phyloP scores from a whole-genome alignment of 2,113 vertebrate species.

The Puma concolor region DNA sequence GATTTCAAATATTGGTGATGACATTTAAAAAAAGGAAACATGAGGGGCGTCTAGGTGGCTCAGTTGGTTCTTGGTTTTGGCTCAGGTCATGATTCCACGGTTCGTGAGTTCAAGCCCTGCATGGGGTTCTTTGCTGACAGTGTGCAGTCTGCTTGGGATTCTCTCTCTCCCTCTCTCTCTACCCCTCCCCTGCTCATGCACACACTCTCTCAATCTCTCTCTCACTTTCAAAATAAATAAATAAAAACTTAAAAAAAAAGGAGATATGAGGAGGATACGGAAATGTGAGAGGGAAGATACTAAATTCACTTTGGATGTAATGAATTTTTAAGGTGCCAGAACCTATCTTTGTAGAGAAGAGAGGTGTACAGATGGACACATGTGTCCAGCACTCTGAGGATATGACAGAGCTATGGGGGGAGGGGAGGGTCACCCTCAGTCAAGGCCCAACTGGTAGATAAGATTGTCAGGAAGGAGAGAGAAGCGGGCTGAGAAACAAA shows the following conservation, averaged over 20 bases:
- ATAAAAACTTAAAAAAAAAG: neutral
- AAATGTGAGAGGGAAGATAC: neutral
- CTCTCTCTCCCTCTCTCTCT: too few species aligned
- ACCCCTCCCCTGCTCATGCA: too few species aligned
- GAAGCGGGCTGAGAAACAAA: neutral
- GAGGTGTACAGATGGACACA: neutral
- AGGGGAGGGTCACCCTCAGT: neutral
- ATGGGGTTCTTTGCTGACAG: too few species aligned
- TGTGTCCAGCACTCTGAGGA: neutral
- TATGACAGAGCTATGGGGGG: neutral
- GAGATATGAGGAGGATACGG: neutral
- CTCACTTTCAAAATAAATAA: too few species aligned
- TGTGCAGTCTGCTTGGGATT: too few species aligned
- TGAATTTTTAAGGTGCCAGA: neutral
- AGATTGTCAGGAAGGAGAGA: neutral
- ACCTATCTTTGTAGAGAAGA: neutral
- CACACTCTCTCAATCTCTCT: too few species aligned
- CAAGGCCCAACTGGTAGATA: neutral
- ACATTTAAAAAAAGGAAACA: neutral
- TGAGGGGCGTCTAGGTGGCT: neutral
- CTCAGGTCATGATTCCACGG: too few species aligned
- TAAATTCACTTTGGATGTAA: neutral
- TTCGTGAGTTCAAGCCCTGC: too few species aligned
- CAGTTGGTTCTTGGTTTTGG: too few species aligned
- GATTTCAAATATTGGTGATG: neutral